phyloP scores from a whole-genome alignment of 1,140 invertebrate species.

The Temnothorax nylanderi region DNA sequence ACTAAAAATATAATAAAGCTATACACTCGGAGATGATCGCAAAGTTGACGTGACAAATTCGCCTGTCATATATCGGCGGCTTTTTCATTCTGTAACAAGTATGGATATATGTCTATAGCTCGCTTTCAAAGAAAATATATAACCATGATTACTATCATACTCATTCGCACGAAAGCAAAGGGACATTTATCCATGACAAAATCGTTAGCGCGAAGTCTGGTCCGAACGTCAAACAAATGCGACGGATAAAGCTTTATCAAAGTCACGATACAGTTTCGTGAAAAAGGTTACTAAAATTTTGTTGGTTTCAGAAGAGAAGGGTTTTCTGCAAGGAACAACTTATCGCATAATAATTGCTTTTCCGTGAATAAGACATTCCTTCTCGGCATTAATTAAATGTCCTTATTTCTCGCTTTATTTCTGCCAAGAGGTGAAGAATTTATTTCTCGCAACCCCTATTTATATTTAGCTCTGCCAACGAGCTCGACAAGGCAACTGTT shows the following conservation, averaged over 20 bases:
- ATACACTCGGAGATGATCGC: background rate
- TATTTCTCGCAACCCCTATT: background rate
- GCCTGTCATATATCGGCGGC: background rate
- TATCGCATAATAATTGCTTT: background rate
- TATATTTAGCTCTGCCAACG: background rate
- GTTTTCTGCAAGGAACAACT: no score
- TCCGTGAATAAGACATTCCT: background rate
- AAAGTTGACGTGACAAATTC: background rate
- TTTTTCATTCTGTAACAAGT: background rate
- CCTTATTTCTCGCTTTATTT: background rate
- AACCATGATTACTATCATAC: background rate
- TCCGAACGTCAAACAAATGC: background rate
- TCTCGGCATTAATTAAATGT: background rate
- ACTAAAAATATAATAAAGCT: background rate
- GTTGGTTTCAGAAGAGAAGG: background rate
- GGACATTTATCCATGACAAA: conserved; percentile 20
- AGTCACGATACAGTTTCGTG: background rate
- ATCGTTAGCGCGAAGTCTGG: background rate
- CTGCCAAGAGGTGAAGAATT: background rate
- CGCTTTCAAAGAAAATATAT: background rate
- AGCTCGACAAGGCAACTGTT: background rate
- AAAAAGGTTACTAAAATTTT: background rate
- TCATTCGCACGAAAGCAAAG: background rate
- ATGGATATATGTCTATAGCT: background rate
- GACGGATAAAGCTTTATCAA: background rate